Evolutionary conservation across 2,797 vertebrate species (phyloP).

Genomic region (Semotilus atromaculatus): DNA sequence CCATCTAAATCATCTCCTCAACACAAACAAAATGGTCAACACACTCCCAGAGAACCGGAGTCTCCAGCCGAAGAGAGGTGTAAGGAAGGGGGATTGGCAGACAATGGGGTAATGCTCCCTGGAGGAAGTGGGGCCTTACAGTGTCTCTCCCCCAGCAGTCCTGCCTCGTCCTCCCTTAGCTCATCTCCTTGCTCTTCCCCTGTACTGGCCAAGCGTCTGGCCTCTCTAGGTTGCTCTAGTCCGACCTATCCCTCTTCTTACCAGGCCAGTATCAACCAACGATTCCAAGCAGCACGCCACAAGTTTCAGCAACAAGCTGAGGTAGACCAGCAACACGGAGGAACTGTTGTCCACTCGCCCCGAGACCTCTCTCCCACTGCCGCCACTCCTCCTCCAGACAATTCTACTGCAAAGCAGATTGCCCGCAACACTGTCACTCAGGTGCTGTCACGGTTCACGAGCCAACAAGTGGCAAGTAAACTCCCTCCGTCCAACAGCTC

Average conservation of each 20-base stretch:
- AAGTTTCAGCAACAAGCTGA: constrained; percentile 96
- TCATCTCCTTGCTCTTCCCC: constrained; percentile 95
- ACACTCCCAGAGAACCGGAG: constrained; percentile 68
- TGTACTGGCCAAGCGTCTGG: constrained; percentile 85
- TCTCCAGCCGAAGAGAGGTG: constrained; percentile 65
- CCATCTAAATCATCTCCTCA: constrained; percentile 60
- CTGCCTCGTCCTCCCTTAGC: constrained; percentile 91
- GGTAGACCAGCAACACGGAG: constrained; percentile 85
- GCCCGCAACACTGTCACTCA: constrained; percentile 98
- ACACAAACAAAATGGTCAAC: constrained; percentile 75
- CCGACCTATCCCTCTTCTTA: constrained; percentile 90
- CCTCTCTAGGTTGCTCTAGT: constrained; percentile 81
- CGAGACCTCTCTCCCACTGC: constrained; percentile 93
- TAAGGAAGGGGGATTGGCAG: constrained; percentile 73
- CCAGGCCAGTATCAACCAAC: constrained; percentile 94
- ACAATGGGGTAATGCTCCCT: constrained; percentile 84
- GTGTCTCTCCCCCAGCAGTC: constrained; percentile 88
- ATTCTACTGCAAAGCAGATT: constrained; percentile 90
- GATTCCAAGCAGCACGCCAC: constrained; percentile 95
- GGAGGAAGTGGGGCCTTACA: constrained; percentile 72
- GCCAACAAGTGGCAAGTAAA: constrained; percentile 85
- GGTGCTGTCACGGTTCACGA: constrained; percentile 96
- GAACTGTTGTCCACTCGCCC: constrained; percentile 85
- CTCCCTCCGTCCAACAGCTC: constrained; percentile 88
- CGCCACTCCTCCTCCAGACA: constrained; percentile 82